Percentiles rank a stretch among this genome's conserved stretches.
Conservation (phyloP, 1,140 invertebrate genomes). For the Andricus grossulariae region DNA sequence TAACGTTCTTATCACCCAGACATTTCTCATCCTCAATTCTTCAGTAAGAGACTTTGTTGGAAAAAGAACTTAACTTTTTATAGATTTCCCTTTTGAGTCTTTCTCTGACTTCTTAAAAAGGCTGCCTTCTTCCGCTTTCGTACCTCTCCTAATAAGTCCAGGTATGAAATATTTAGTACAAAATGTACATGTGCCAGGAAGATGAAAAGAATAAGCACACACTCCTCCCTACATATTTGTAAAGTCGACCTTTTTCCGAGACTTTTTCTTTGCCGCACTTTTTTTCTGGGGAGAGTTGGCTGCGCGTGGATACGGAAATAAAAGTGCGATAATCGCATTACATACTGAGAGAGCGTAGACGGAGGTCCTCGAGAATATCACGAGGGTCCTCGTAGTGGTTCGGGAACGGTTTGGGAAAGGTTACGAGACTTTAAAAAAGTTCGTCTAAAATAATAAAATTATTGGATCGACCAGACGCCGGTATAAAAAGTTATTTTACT, state of each 20-base stretch:
- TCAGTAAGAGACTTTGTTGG: too few relatives aligned
- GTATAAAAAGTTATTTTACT: too few relatives aligned
- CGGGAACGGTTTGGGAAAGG: neutral
- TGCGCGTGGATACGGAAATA: conserved; percentile 51
- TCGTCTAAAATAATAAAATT: neutral
- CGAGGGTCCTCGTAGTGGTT: conserved; percentile 30
- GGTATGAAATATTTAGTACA: neutral
- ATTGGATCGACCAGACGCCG: too few relatives aligned
- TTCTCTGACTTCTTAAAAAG: too few relatives aligned
- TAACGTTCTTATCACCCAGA: too few relatives aligned
- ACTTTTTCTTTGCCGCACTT: neutral
- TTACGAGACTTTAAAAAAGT: neutral
- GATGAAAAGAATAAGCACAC: neutral
- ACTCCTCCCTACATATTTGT: neutral
- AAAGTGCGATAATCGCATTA: conserved; percentile 64
- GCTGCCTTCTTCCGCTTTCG: neutral
- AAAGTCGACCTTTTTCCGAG: conserved; percentile 1
- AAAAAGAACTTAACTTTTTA: too few relatives aligned
- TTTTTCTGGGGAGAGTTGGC: neutral
- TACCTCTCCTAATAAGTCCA: neutral
- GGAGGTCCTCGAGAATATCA: conserved; percentile 31
- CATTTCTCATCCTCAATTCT: too few relatives aligned
- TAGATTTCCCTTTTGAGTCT: too few relatives aligned
- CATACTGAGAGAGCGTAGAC: conserved; percentile 49
- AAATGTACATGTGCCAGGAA: neutral